These are phyloP conservation scores for Pseudococcus jackbeardsleyi DNA, from an alignment of 2,888 invertebrate species.

Conservation along the genomic window DNA sequence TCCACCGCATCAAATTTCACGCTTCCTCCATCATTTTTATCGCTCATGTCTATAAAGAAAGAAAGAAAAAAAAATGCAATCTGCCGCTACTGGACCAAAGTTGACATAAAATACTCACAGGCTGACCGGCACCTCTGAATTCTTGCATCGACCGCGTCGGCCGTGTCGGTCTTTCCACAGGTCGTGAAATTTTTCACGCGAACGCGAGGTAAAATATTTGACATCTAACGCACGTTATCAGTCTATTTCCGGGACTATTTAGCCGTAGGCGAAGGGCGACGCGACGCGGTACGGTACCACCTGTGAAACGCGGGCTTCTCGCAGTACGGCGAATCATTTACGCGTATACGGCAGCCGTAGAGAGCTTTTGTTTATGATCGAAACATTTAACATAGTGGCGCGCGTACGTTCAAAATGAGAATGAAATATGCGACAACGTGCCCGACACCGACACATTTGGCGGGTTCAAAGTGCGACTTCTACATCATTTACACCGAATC, in stretches of 20 bases:
- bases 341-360: not conserved
- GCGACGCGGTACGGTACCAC: too few species aligned
- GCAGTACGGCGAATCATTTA: not conserved
- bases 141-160: too few species aligned
- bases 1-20: too few species aligned
- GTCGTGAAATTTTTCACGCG: not conserved
- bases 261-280: not conserved
- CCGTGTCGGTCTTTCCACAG: not conserved
- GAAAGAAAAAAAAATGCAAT: too few species aligned
- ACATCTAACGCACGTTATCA: not conserved
- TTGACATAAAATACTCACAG: too few species aligned
- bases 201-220: not conserved
- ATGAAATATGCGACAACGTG: constrained; percentile 39
- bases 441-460: constrained; percentile 8
- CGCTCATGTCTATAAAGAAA: too few species aligned
- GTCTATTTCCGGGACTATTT: not conserved
- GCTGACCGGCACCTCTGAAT: too few species aligned
- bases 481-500: constrained; percentile 19
- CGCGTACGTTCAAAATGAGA: not conserved
- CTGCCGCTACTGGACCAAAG: too few species aligned
- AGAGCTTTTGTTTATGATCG: not conserved
- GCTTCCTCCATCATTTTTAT: too few species aligned
- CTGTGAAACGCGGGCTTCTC: not conserved
- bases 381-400: not conserved
- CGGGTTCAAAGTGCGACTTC: constrained; percentile 25